These are phyloP conservation scores for Drosophila rufa DNA, from an alignment of 1,140 invertebrate genomes.

Conservation along the genomic window DNA sequence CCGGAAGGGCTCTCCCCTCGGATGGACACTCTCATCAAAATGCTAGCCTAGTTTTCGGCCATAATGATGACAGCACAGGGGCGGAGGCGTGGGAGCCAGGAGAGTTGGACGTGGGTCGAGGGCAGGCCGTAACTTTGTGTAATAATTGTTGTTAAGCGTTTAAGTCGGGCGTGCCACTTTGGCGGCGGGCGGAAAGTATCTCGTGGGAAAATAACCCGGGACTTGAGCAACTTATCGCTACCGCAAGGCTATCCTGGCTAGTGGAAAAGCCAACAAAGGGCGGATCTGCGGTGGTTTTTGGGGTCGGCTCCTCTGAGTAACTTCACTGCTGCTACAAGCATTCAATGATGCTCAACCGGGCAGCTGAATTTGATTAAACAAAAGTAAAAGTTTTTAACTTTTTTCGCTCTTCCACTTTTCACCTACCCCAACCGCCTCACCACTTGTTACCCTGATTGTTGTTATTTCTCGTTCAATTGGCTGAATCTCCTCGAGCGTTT, in stretches of 20 bases:
- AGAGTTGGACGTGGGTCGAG: not conserved
- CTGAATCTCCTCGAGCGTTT: constrained; percentile 44
- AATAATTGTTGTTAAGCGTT: constrained; percentile 83
- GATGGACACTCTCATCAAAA: constrained; percentile 72
- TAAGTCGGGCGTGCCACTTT: constrained; percentile 77
- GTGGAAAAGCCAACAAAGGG: constrained; percentile 65
- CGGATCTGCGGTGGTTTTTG: constrained; percentile 29
- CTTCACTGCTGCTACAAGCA: constrained; percentile 52
- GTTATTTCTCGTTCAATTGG: constrained; percentile 55
- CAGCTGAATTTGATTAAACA: constrained; percentile 80
- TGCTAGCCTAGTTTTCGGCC: constrained; percentile 62
- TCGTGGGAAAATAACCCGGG: constrained; percentile 56
- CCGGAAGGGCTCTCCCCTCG: constrained; percentile 22
- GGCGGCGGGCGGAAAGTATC: constrained; percentile 60
- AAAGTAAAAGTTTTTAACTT: constrained; percentile 80
- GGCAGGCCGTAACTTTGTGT: constrained; percentile 69
- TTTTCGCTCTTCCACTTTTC: constrained; percentile 49
- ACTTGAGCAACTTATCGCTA: constrained; percentile 56
- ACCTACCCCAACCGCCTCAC: not conserved
- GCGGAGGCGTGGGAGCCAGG: not conserved
- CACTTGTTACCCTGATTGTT: constrained; percentile 68
- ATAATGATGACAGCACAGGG: constrained; percentile 49
- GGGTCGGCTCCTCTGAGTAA: constrained; percentile 3
- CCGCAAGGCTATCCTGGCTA: constrained; percentile 48
- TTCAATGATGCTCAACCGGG: constrained; percentile 73